Evolutionary conservation across 2,113 vertebrate genomes (phyloP), one percentile per base, ranked within the genome.

Genomic region (Cyanoderma ruficeps): DNA sequence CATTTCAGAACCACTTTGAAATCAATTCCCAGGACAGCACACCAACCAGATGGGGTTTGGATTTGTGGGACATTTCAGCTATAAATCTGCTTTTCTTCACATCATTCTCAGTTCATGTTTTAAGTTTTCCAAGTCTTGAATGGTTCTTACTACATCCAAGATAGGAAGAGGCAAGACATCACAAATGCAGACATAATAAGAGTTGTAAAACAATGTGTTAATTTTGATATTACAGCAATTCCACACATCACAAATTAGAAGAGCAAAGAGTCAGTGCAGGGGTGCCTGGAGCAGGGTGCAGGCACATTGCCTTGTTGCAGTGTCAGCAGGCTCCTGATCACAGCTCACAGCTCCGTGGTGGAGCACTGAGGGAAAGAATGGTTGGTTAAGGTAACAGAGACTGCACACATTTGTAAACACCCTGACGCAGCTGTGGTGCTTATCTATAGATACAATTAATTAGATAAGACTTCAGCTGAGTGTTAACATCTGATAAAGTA

Each of bases 1-100:
- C 65, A 88, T 90, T 96, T 93, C 90, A 95, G 93, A 92, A 75
- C 56, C n/a, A 15, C 88, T 88, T 88, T 88, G 92, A 94, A 96
- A 92, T 78, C 61, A 15, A 6, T 90, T 96, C 49, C 71, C 79
- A 90, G 67, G 42, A 69, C 55, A 65, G 55, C 15, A 35, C 41
- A 89, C 57, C 57, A 60, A 15, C 16, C 71, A 92, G 75, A 88
- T 92, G 76, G 37, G 13, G 27, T 79, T 92, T 74, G 56, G 22
- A 86, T 90, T 64, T 83, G 57, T 9, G 17, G 56, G 37, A 88
- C 7, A 46, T 47, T 85, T 59, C 59, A 81, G 35, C 78, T 55
- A 72, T 79, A 83, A 90, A 92, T 92, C 81, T 87, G 5, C 61
- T 88, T 86, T 57, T 84, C 46, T 88, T 96, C 70, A 59, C 9